Percentiles rank a stretch among this genome's conserved stretches.
Evolutionary conservation across 2,113 vertebrate species (phyloP).

Genomic region (Notothenia rossii): DNA sequence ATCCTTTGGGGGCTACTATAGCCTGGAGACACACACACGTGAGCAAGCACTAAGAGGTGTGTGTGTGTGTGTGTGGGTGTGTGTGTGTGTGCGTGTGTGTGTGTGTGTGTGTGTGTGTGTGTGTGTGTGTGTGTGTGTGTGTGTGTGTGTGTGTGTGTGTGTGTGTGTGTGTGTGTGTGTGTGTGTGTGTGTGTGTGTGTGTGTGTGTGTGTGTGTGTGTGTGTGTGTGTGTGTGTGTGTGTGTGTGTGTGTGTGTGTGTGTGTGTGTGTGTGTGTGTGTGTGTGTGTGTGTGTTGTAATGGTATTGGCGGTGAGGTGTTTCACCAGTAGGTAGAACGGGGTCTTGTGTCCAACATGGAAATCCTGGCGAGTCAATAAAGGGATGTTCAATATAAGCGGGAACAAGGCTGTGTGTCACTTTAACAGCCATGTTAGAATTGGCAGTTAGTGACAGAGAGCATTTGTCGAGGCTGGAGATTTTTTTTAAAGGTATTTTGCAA

Average conservation of each 20-base stretch:
- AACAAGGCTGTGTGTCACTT: conserved; percentile 48
- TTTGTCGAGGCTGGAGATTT: conserved; percentile 56
- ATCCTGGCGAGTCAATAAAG: conserved; percentile 61
- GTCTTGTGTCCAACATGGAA: conserved; percentile 53
- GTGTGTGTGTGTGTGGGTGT: background rate
- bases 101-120: no score
- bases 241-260: conserved; percentile 16
- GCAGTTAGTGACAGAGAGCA: conserved; percentile 47
- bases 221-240: conserved; percentile 13
- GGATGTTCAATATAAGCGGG: conserved; percentile 32
- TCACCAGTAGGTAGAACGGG: conserved; percentile 36
- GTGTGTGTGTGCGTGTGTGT: background rate
- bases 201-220: conserved; percentile 16
- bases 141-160: no score
- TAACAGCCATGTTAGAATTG: conserved; percentile 60
- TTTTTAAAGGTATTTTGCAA: conserved; percentile 63
- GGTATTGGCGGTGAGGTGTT: conserved; percentile 10
- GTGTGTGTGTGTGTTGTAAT: conserved; percentile 12
- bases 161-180: background rate
- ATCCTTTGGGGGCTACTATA: conserved; percentile 65
- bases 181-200: conserved; percentile 14
- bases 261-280: conserved; percentile 15
- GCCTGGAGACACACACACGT: conserved; percentile 40
- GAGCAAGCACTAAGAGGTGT: background rate
- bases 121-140: no score